Evolutionary conservation across 2,888 invertebrate genomes (phyloP).

Genomic region (Anoplius nigerrimus): DNA sequence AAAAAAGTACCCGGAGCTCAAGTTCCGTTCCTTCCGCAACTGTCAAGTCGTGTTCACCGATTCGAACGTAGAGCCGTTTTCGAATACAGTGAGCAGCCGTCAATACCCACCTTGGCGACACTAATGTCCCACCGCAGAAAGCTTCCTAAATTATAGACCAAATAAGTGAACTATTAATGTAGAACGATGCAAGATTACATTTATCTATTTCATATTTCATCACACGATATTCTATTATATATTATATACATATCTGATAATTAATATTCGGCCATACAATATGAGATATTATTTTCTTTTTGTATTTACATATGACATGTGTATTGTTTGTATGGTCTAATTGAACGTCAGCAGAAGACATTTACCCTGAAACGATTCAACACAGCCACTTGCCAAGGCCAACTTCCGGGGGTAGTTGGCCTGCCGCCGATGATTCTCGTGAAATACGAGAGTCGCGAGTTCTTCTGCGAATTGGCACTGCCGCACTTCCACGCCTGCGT

Average conservation of each 20-base stretch:
- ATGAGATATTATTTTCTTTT: too few species aligned
- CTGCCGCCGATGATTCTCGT: slow-evolving; percentile 91
- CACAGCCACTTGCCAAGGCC: slow-evolving; percentile 97
- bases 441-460: slow-evolving; percentile 64
- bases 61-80: slow-evolving; percentile 84
- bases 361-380: slow-evolving; percentile 87
- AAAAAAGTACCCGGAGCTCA: slow-evolving; percentile 80
- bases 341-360: too few species aligned
- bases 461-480: slow-evolving; percentile 53
- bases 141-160: slow-evolving; percentile 89
- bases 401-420: slow-evolving; percentile 86
- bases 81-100: slow-evolving; percentile 93
- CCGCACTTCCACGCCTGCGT: slow-evolving; percentile 68
- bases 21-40: slow-evolving; percentile 85
- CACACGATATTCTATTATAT: too few species aligned
- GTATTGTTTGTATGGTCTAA: not conserved
- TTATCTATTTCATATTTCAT: too few species aligned
- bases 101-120: slow-evolving; percentile 88
- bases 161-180: too few species aligned
- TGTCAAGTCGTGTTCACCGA: slow-evolving; percentile 91
- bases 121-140: slow-evolving; percentile 91
- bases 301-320: too few species aligned
- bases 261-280: too few species aligned
- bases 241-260: too few species aligned
- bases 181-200: too few species aligned